These are phyloP conservation scores for Pristionchus maxplancki DNA, from an alignment of 2,888 invertebrate genomes.

Conservation along the genomic window DNA sequence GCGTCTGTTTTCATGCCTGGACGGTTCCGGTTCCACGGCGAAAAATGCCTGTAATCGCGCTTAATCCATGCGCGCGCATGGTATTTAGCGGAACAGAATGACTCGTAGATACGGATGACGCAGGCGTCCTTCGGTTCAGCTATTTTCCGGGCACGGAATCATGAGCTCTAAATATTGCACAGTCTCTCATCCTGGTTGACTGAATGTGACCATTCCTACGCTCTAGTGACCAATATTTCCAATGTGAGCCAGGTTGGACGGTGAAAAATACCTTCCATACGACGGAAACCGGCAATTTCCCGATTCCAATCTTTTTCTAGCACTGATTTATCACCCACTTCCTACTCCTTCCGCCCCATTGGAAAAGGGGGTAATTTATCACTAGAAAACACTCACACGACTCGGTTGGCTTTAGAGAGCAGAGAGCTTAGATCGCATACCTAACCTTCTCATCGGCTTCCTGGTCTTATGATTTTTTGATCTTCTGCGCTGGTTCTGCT, in stretches of 20 bases:
- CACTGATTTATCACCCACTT: conserved; percentile 10
- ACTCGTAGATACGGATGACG: not conserved
- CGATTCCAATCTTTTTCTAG: conserved; percentile 6
- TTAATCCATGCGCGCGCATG: not conserved
- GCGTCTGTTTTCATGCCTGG: not conserved
- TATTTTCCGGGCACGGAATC: not conserved
- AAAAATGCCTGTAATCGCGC: not conserved
- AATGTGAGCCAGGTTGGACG: not conserved
- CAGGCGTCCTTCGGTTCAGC: not conserved
- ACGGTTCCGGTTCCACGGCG: not conserved
- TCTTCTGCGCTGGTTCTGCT: not conserved
- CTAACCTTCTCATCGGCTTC: no score
- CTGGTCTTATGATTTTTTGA: not conserved
- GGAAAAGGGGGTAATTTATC: not conserved
- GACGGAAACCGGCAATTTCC: not conserved
- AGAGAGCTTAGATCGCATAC: not conserved
- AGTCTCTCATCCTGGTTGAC: not conserved
- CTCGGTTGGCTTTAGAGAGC: not conserved
- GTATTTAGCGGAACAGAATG: not conserved
- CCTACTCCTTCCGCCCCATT: not conserved
- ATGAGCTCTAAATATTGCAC: not conserved
- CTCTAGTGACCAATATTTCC: not conserved
- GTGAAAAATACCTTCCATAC: not conserved
- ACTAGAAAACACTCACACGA: not conserved
- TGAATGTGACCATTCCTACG: not conserved